phyloP scores from a whole-genome alignment of 1,140 invertebrate genomes.

The Microplitis mediator region DNA sequence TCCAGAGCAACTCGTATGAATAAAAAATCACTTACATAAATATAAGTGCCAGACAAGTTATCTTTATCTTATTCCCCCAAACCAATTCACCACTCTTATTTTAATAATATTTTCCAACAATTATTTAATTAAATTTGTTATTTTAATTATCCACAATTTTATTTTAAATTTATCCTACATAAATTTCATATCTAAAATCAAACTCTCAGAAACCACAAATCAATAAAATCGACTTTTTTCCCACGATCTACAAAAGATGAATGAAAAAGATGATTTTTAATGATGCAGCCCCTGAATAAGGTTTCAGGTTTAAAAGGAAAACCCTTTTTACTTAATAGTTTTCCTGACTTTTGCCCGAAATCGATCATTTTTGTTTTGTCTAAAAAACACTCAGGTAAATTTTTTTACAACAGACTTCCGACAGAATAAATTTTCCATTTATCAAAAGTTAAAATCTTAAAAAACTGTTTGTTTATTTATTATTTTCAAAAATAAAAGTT shows the following conservation, averaged over 20 bases:
- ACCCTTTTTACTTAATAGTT: not conserved
- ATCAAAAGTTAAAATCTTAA: too few relatives aligned
- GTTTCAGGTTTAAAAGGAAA: not conserved
- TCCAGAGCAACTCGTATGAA: slow-evolving; percentile 37
- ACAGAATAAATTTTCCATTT: too few relatives aligned
- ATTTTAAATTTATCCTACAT: too few relatives aligned
- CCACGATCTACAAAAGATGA: not conserved
- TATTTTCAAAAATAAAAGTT: too few relatives aligned
- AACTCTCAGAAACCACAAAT: not conserved
- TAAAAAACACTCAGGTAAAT: too few relatives aligned
- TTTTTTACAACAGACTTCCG: too few relatives aligned
- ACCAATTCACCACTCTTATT: not conserved
- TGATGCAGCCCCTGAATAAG: not conserved
- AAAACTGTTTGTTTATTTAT: too few relatives aligned
- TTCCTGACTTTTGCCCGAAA: not conserved
- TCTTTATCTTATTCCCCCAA: not conserved
- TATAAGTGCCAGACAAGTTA: slow-evolving; percentile 33
- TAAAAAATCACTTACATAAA: slow-evolving; percentile 43
- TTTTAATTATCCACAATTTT: not conserved
- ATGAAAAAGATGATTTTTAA: not conserved
- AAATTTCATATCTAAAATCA: too few relatives aligned
- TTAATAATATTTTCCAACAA: not conserved
- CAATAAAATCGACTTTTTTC: not conserved
- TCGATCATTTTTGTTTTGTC: not conserved
- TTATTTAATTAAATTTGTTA: not conserved